phyloP scores from a whole-genome alignment of 2,888 invertebrate genomes.

The Dorcus parallelipipedus region DNA sequence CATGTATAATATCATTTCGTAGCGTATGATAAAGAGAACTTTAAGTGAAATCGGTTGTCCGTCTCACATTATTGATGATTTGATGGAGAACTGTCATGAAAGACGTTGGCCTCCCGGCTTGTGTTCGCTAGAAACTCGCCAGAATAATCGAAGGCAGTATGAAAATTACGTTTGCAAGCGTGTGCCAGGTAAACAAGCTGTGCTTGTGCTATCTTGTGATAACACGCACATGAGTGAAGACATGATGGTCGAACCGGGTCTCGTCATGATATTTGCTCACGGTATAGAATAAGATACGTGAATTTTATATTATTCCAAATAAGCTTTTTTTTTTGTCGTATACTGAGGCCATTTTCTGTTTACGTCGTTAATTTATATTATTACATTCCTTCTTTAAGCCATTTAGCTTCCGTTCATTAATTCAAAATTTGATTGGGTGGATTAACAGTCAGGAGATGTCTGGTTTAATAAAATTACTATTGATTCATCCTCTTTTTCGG shows the following conservation, averaged over 20 bases:
- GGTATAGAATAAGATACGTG: conserved; percentile 70
- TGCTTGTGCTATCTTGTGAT: conserved; percentile 90
- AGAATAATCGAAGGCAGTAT: conserved; percentile 88
- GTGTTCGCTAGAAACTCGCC: conserved; percentile 88
- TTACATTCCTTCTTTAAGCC: too few relatives aligned
- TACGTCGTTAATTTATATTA: too few relatives aligned
- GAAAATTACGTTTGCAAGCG: conserved; percentile 93
- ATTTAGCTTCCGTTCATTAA: too few relatives aligned
- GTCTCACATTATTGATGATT: conserved; percentile 85
- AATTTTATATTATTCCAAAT: too few relatives aligned
- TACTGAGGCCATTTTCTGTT: too few relatives aligned
- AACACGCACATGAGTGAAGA: conserved; percentile 94
- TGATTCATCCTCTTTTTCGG: too few relatives aligned
- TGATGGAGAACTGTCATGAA: conserved; percentile 98
- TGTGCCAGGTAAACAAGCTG: conserved; percentile 94
- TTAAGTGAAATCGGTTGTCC: conserved; percentile 93
- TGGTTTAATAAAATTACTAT: too few relatives aligned
- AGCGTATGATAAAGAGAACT: conserved; percentile 92
- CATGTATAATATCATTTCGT: conserved; percentile 31
- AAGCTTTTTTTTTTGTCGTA: too few relatives aligned
- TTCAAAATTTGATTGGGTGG: too few relatives aligned
- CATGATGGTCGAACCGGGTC: conserved; percentile 93
- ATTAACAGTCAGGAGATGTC: too few relatives aligned
- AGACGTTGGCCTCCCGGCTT: conserved; percentile 92
- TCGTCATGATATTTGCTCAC: conserved; percentile 98